Conservation (phyloP, 2,888 invertebrate species). For the Epiblema foenella region DNA sequence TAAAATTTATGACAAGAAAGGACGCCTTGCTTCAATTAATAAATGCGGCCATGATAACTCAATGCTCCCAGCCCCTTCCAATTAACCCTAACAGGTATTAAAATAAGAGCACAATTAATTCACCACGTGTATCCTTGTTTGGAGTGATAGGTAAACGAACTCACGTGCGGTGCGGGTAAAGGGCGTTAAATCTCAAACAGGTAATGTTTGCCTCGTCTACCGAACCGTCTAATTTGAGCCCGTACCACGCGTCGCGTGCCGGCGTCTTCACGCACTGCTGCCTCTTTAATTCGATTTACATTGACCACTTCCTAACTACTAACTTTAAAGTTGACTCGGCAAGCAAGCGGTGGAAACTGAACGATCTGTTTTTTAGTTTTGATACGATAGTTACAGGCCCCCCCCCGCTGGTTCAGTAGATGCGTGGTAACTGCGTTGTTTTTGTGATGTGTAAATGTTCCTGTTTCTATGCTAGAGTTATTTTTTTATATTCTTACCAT, state of each 20-base stretch:
- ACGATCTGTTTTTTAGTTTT: neutral
- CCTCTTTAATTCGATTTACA: constrained; percentile 16
- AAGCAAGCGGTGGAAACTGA: constrained; percentile 16
- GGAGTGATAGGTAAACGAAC: constrained; percentile 43
- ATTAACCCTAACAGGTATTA: constrained; percentile 27
- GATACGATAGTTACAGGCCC: constrained; percentile 7
- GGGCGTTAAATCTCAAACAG: constrained; percentile 44
- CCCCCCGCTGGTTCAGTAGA: constrained; percentile 26
- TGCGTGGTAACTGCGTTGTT: constrained; percentile 32
- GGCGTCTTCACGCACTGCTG: constrained; percentile 11
- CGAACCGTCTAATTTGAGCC: constrained; percentile 42
- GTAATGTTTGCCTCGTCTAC: constrained; percentile 44
- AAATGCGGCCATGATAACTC: neutral
- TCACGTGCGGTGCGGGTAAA: constrained; percentile 38
- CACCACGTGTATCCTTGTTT: constrained; percentile 23
- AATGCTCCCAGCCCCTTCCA: neutral
- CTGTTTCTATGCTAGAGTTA: constrained; percentile 27
- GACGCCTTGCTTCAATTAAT: neutral
- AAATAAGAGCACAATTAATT: constrained; percentile 24
- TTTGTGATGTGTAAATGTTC: constrained; percentile 37
- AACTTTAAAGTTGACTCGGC: neutral
- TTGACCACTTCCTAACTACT: constrained; percentile 4
- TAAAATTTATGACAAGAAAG: neutral
- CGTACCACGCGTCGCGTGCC: constrained; percentile 19
- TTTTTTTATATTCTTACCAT: constrained; percentile 1